A percentile compares a stretch with the other conserved stretches of the same genome.
phyloP scores from a whole-genome alignment of 2,797 vertebrate species.

The Danio tinwini region DNA sequence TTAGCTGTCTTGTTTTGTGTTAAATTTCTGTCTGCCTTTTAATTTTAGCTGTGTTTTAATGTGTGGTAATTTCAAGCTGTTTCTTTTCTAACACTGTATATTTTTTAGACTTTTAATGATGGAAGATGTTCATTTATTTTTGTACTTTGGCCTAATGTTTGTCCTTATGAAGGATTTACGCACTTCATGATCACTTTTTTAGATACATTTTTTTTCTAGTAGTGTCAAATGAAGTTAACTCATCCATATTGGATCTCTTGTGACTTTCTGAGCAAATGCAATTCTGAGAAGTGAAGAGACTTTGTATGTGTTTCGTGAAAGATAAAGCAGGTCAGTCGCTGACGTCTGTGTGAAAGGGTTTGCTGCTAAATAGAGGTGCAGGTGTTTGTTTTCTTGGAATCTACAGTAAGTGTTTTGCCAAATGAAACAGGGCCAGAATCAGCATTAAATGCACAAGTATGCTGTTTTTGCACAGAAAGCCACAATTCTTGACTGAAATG shows the following conservation, averaged over 20 bases:
- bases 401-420: not conserved
- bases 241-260: slow-evolving; percentile 42
- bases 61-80: slow-evolving; percentile 26
- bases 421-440: not conserved
- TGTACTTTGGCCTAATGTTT: not conserved
- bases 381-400: slow-evolving; percentile 4
- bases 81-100: not conserved
- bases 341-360: slow-evolving; percentile 3
- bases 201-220: not conserved
- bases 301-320: slow-evolving; percentile 31
- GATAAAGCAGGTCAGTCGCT: slow-evolving; percentile 9
- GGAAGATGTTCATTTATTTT: slow-evolving; percentile 3
- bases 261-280: slow-evolving; percentile 29
- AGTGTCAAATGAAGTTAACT: slow-evolving; percentile 2
- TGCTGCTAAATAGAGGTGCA: not conserved
- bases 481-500: slow-evolving; percentile 37
- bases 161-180: not conserved
- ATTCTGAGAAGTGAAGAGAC: not conserved
- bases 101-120: not conserved
- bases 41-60: slow-evolving; percentile 3
- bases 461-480: slow-evolving; percentile 31
- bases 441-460: slow-evolving; percentile 11
- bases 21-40: not conserved
- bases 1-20: slow-evolving; percentile 18
- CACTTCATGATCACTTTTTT: not conserved